Evolutionary conservation across 2,888 invertebrate genomes (phyloP), one percentile per base, ranked within the genome.

Genomic region (Drosophila stalkeri): DNA sequence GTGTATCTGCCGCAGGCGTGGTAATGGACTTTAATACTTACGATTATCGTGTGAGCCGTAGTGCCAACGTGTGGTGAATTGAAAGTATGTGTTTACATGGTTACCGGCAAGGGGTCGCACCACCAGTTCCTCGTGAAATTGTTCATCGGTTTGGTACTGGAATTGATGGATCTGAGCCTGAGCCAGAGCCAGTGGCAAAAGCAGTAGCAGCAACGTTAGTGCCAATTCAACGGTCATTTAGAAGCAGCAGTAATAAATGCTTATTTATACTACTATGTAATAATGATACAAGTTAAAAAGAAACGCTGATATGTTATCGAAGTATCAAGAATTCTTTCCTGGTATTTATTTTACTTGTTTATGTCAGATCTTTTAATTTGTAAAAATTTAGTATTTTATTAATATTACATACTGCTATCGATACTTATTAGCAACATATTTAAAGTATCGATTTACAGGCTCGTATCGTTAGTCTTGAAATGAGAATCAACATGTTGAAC

Each of bases 41-140:
- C 96, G 95, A 73, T 94, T 94, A 75, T 94, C 93, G 77, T 94
- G 93, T 62, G 94, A 93, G 74, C 95, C 94, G 51, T 94, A 93
- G 75, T 96, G 94, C 95, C 97, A 97, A 81, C 95, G 93, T 6
- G 98, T 98, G 31, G 97, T 95, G 93, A 99, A 99, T 93, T 98
- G 98, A 92, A 99, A 98, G 92, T 97, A 96, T 14, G 97, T 95
- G 91, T 98, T 97, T 33, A 99, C 94, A 94, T 98, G 97, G 66
- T 97, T 97, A 71, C 97, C 97, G 47, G 95, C 94, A 67, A 99
- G 93, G 0, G 98, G 97, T 92, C 97, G 98, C 39, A 99, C 94
- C 82, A 97, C 95, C 59, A 99, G 94, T 94, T 98, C 98, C 94
- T 99, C 99, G 74, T 96, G 95, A 91, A 97, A 98, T 72, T 94